phyloP scores from a whole-genome alignment of 2,888 invertebrate genomes.

The Sphinx pinastri region DNA sequence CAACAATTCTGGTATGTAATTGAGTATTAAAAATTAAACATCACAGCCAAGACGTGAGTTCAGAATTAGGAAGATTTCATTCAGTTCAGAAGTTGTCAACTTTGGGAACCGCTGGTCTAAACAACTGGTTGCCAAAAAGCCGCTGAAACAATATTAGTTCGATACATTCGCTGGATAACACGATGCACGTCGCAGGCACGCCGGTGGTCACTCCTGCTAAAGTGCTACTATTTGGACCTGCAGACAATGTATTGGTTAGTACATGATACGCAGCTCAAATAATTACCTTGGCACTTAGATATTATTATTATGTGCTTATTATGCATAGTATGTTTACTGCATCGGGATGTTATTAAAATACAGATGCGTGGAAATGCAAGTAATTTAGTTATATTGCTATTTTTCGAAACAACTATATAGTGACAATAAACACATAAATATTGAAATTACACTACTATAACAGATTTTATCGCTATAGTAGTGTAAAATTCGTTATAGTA shows the following conservation, averaged over 20 bases:
- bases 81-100: not conserved
- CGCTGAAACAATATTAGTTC: slow-evolving; percentile 21
- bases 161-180: slow-evolving; percentile 25
- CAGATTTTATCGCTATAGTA: too few species aligned
- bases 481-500: too few species aligned
- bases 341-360: too few species aligned
- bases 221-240: slow-evolving; percentile 23
- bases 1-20: too few species aligned
- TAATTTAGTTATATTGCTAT: not conserved
- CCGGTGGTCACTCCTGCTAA: slow-evolving; percentile 21
- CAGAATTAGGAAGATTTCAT: not conserved
- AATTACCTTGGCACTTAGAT: not conserved
- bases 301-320: not conserved
- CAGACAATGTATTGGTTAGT: slow-evolving; percentile 8
- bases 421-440: not conserved
- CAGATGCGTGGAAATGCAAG: not conserved
- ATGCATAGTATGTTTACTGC: not conserved
- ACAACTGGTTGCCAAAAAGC: slow-evolving; percentile 8
- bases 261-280: slow-evolving; percentile 8
- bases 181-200: slow-evolving; percentile 18
- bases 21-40: too few species aligned
- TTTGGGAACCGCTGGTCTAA: not conserved
- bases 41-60: too few species aligned
- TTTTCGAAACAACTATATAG: not conserved
- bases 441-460: too few species aligned